Conservation (phyloP, 2,888 invertebrate species). For the Himalopsyche tibetana region DNA sequence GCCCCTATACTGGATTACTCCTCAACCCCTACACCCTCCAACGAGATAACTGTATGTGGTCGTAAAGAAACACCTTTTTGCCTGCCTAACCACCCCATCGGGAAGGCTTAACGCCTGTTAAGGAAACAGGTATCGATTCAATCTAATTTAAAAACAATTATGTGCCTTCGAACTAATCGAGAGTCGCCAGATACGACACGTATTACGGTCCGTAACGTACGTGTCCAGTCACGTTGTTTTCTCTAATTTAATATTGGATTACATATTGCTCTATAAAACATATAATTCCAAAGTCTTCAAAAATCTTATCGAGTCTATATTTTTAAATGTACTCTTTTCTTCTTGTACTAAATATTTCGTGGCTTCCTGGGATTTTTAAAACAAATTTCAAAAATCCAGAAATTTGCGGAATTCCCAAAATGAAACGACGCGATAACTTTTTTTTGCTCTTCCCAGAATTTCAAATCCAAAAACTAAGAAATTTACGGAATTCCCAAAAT, state of each 20-base stretch:
- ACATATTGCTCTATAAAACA: constrained; percentile 61
- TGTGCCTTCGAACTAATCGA: constrained; percentile 34
- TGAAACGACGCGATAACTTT: too few species aligned
- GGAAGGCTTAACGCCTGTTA: constrained; percentile 30
- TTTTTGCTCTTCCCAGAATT: too few species aligned
- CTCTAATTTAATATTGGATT: constrained; percentile 60
- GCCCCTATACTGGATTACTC: constrained; percentile 7
- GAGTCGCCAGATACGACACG: constrained; percentile 33
- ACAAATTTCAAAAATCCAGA: too few species aligned
- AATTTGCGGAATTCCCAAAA: too few species aligned
- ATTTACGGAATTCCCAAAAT: too few species aligned
- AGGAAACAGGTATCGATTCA: constrained; percentile 53
- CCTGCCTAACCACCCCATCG: neutral
- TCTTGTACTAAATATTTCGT: too few species aligned
- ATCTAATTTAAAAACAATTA: constrained; percentile 63
- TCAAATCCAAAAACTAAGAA: too few species aligned
- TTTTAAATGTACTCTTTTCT: too few species aligned
- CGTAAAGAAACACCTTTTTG: constrained; percentile 34
- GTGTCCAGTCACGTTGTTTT: constrained; percentile 61
- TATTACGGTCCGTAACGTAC: constrained; percentile 44
- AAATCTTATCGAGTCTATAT: too few species aligned
- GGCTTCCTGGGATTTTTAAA: too few species aligned
- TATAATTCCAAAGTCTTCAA: neutral
- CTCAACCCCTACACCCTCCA: constrained; percentile 41
- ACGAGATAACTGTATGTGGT: neutral